These are phyloP conservation scores for Rhinatrema bivittatum DNA, from an alignment of 2,797 vertebrate genomes.

Conservation along the genomic window DNA sequence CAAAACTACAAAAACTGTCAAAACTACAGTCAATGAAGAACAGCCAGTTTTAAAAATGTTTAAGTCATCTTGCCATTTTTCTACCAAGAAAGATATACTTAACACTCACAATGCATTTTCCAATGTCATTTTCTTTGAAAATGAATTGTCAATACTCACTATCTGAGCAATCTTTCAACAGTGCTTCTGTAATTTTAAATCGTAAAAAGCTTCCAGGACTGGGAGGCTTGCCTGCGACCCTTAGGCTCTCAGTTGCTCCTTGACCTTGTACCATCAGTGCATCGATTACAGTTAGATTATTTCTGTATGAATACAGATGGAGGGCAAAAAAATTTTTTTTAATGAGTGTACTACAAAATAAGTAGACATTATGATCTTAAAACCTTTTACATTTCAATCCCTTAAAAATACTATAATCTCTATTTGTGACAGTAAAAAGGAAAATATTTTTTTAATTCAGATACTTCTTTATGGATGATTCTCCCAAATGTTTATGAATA, in stretches of 20 bases:
- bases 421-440: too few species aligned
- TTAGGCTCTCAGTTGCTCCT: conserved; percentile 84
- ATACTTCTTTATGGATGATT: too few species aligned
- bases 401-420: too few species aligned
- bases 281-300: conserved; percentile 94
- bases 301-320: conserved; percentile 52
- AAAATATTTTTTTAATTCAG: too few species aligned
- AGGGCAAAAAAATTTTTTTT: too few species aligned
- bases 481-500: too few species aligned
- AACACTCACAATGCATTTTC: neutral
- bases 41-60: too few species aligned
- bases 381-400: too few species aligned
- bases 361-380: too few species aligned
- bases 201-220: conserved; percentile 84
- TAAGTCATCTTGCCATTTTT: neutral
- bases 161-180: conserved; percentile 90
- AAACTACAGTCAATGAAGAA: too few species aligned
- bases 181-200: conserved; percentile 93
- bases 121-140: neutral
- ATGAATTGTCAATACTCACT: conserved; percentile 79
- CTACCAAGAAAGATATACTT: neutral
- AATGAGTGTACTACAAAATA: too few species aligned
- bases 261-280: conserved; percentile 81
- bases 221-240: conserved; percentile 81
- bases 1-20: too few species aligned